These are phyloP conservation scores for Haliaeetus leucogaster DNA, from an alignment of 2,113 vertebrate species.

Conservation along the genomic window DNA sequence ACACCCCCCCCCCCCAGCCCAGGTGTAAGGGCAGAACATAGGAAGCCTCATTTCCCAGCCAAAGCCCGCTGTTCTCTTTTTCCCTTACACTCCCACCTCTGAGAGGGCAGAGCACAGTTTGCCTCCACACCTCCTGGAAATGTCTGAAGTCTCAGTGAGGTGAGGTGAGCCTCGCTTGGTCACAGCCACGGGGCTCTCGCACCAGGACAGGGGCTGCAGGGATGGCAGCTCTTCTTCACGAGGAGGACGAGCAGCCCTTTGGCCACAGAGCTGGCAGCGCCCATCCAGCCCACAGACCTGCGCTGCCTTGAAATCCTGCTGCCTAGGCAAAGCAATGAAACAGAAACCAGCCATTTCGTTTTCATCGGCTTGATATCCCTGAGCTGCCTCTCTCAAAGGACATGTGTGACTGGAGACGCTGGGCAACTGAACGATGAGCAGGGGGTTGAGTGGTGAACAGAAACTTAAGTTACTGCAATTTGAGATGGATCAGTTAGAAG, in stretches of 20 bases:
- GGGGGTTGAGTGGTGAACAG: background rate
- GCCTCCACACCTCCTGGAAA: background rate
- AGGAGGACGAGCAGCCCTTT: background rate
- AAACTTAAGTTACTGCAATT: background rate
- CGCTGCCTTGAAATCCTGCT: background rate
- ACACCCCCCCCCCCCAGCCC: fast-evolving
- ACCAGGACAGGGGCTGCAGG: background rate
- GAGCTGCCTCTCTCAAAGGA: background rate
- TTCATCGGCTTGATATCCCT: background rate
- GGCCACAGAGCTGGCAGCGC: background rate
- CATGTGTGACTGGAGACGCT: fast-evolving
- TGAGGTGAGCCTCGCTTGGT: background rate
- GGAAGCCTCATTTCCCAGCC: background rate
- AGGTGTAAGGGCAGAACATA: background rate
- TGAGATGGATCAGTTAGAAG: background rate
- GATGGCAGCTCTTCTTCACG: fast-evolving
- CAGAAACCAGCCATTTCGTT: background rate
- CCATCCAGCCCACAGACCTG: background rate
- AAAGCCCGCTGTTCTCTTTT: background rate
- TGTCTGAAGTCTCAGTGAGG: fast-evolving
- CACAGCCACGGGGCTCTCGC: too few species aligned
- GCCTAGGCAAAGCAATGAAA: fast-evolving
- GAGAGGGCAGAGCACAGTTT: background rate
- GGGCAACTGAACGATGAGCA: background rate
- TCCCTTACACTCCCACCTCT: background rate